Evolutionary conservation across 1,140 invertebrate species (phyloP).

Genomic region (Ephestia elutella): DNA sequence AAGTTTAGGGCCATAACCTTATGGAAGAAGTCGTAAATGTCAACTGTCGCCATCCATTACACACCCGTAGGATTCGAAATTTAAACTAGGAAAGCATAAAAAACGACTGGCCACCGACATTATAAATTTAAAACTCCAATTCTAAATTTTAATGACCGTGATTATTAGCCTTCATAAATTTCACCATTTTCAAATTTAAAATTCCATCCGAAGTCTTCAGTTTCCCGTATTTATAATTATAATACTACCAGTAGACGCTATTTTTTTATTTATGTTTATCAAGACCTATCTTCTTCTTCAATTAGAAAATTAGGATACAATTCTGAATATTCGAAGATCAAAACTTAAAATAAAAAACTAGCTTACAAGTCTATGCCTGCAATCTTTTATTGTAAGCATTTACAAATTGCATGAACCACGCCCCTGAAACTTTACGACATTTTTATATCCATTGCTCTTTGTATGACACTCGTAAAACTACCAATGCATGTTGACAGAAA

Average conservation of each 20-base stretch:
- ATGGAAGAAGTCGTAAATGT: constrained; percentile 60
- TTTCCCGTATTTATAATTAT: background rate
- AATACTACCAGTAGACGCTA: background rate
- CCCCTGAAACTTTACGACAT: background rate
- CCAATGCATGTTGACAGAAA: background rate
- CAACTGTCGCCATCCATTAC: constrained; percentile 24
- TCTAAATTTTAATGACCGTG: background rate
- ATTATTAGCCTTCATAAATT: background rate
- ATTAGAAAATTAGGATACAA: no score
- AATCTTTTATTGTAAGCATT: background rate
- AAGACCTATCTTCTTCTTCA: no score
- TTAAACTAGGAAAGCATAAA: background rate
- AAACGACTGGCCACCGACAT: background rate
- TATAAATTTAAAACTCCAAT: background rate
- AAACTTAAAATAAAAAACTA: no score
- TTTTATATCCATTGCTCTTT: background rate
- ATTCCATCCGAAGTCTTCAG: background rate
- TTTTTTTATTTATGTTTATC: background rate
- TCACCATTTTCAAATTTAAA: background rate
- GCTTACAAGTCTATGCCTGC: no score
- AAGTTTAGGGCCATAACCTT: constrained; percentile 22
- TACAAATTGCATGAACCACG: background rate
- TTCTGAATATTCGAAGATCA: no score
- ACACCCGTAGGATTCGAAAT: constrained; percentile 5
- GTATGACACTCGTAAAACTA: background rate